Evolutionary conservation across 2,113 vertebrate species (phyloP).

Genomic region (Terrapene triunguis): DNA sequence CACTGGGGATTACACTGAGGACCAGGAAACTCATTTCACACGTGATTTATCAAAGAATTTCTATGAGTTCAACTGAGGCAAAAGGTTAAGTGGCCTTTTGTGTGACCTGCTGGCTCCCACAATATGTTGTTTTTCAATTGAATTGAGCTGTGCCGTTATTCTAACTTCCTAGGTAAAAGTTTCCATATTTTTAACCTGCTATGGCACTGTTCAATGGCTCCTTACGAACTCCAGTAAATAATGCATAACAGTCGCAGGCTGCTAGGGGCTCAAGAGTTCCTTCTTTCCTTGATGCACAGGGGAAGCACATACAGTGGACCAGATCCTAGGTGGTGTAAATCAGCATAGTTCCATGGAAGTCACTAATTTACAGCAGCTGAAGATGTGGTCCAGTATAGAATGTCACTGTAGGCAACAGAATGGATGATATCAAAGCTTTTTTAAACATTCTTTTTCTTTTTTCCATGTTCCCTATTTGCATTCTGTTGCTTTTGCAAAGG

Average conservation of each 20-base stretch:
- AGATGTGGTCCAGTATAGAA: neutral
- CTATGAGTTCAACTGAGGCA: neutral
- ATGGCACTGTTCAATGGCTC: neutral
- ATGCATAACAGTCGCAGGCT: neutral
- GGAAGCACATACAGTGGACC: neutral
- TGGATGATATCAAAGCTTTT: neutral
- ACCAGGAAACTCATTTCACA: neutral
- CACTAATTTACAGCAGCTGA: neutral
- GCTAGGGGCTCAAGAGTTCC: neutral
- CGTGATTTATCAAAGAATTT: neutral
- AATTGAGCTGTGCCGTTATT: neutral
- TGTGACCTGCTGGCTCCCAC: neutral
- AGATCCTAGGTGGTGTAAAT: neutral
- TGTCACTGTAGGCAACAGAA: neutral
- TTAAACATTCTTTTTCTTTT: neutral
- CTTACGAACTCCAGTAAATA: neutral
- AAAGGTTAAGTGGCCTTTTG: neutral
- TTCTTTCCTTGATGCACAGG: neutral
- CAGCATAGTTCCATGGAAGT: neutral
- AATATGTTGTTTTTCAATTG: neutral
- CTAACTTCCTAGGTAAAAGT: neutral
- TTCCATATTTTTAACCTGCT: slow-evolving; percentile 4
- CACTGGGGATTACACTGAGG: neutral
- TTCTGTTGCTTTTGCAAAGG: neutral
- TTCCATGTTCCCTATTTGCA: neutral